phyloP scores from a whole-genome alignment of 23 tunicate species.

The Ascidia mentula region DNA sequence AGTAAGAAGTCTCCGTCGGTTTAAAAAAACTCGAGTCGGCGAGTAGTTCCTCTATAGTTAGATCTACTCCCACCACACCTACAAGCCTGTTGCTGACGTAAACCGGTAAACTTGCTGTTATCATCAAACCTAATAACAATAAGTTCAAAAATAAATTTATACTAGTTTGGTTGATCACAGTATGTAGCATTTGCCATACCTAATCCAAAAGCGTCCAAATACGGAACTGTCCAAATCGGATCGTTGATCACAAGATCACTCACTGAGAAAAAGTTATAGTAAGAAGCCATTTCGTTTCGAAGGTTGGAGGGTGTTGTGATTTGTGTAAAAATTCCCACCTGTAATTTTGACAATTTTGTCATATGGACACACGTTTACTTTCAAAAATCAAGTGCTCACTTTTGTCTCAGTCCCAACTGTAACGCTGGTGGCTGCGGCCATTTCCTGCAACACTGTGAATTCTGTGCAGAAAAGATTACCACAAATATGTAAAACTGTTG shows the following conservation, averaged over 20 bases:
- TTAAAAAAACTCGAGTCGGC: constrained; percentile 9
- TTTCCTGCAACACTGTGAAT: constrained; percentile 7
- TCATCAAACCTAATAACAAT: constrained; percentile 5
- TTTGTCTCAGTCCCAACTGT: background rate
- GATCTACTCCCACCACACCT: constrained; percentile 28
- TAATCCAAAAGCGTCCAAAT: constrained; percentile 5
- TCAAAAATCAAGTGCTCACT: too few species aligned
- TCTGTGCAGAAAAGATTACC: too few species aligned
- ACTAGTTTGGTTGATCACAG: too few species aligned
- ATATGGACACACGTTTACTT: too few species aligned
- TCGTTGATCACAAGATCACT: background rate
- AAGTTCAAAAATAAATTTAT: too few species aligned
- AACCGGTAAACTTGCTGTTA: constrained; percentile 21
- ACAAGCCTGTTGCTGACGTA: constrained; percentile 17
- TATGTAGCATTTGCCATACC: background rate
- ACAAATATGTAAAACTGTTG: too few species aligned
- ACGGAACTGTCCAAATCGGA: constrained; percentile 15
- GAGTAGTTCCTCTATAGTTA: constrained; percentile 37
- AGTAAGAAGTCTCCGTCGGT: constrained; percentile 58
- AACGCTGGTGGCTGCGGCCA: constrained; percentile 12
- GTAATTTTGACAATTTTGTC: too few species aligned
- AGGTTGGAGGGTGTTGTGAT: background rate
- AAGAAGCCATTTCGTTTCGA: constrained; percentile 16
- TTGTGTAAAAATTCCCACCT: constrained; percentile 15
- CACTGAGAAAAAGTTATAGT: constrained; percentile 2